These are phyloP conservation scores for Chelidonichthys spinosus DNA, from an alignment of 2,797 vertebrate genomes.

Conservation along the genomic window DNA sequence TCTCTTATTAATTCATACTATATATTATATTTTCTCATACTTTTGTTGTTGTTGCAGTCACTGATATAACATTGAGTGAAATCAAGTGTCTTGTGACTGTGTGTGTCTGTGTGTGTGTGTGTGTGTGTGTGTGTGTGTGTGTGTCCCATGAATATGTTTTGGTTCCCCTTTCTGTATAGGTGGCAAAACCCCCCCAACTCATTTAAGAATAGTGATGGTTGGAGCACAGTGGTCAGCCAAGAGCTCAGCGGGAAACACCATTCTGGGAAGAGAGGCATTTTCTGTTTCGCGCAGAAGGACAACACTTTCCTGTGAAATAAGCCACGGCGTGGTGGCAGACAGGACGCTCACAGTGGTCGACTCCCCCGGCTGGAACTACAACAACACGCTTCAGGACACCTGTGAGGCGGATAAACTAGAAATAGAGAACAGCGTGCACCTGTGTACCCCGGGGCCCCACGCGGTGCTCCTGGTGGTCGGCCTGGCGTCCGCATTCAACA, in stretches of 20 bases:
- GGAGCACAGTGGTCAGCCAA: conserved; percentile 31
- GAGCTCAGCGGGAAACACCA: conserved; percentile 49
- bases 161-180: conserved; percentile 6
- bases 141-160: background rate
- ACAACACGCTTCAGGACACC: conserved; percentile 44
- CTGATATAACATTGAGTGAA: too few species aligned
- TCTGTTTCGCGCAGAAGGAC: background rate
- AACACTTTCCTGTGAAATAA: conserved; percentile 31
- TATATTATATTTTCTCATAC: too few species aligned
- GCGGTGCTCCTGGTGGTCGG: conserved; percentile 54
- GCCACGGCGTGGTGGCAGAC: conserved; percentile 15
- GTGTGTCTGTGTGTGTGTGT: background rate
- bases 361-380: conserved; percentile 50
- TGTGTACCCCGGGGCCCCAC: conserved; percentile 63
- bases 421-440: conserved; percentile 52
- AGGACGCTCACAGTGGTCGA: conserved; percentile 51
- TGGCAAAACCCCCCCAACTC: conserved; percentile 29
- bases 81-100: background rate
- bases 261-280: conserved; percentile 46
- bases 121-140: background rate
- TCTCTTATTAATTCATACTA: too few species aligned
- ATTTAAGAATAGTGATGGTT: conserved; percentile 47
- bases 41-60: too few species aligned
- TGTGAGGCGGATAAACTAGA: conserved; percentile 58
- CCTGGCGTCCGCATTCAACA: conserved; percentile 13